Evolutionary conservation across 2,113 vertebrate genomes (phyloP).

Genomic region (Cephalopholis sonnerati): DNA sequence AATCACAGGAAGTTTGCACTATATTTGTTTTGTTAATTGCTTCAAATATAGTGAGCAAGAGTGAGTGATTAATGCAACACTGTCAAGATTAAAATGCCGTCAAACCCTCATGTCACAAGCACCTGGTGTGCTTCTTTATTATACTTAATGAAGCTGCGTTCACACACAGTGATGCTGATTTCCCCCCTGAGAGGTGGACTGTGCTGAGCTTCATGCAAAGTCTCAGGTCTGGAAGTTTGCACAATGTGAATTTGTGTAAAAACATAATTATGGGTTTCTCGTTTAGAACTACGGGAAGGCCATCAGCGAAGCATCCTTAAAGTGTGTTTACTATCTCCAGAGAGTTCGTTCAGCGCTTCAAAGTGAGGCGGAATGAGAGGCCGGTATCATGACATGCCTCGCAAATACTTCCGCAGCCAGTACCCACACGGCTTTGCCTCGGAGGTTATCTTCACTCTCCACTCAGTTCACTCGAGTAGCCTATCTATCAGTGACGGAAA

Average conservation of each 20-base stretch:
- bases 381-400: slow-evolving; percentile 45
- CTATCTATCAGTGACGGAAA: slow-evolving; percentile 65
- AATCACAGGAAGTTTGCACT: neutral
- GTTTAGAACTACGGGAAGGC: slow-evolving; percentile 14
- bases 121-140: neutral
- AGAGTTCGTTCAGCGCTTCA: slow-evolving; percentile 34
- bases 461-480: slow-evolving; percentile 64
- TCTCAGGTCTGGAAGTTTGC: neutral
- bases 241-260: slow-evolving; percentile 5
- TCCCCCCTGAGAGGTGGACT: neutral
- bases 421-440: slow-evolving; percentile 67
- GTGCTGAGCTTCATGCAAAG: slow-evolving; percentile 13
- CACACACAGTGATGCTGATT: slow-evolving; percentile 9
- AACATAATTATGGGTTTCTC: slow-evolving; percentile 43
- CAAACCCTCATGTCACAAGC: neutral
- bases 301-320: slow-evolving; percentile 36
- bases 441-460: slow-evolving; percentile 62
- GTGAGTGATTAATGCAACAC: neutral
- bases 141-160: neutral
- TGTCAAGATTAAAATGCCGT: slow-evolving; percentile 2
- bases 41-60: neutral
- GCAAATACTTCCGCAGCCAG: slow-evolving; percentile 46
- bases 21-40: too few species aligned
- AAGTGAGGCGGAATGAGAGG: slow-evolving; percentile 45
- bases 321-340: slow-evolving; percentile 54